Base-by-base conservation (phyloP, 2,113 vertebrate species). In the Peucedramus taeniatus region DNA sequence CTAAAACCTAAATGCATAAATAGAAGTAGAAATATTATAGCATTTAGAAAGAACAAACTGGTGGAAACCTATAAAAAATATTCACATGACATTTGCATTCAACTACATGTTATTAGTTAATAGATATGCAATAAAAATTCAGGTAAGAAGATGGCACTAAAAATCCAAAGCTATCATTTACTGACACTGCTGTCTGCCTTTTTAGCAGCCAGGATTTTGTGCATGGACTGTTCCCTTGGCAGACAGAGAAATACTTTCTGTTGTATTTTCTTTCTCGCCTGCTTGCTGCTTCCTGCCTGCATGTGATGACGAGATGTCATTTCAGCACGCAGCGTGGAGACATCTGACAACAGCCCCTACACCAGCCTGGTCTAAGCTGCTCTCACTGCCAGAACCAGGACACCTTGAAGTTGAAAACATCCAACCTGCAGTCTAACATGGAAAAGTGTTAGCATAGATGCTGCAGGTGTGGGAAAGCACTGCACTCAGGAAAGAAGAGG, bases 221-320 rank as follows among this genome's bases (percentile, higher is more conserved):
- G 4, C 82, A 66, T 77, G 93, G 91, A 79, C 82, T 83, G 68
- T 74, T 96, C 54, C 60, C 56, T 80, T 93, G 90, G 89, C 87
- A 96, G 87, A 31, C 23, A 80, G 68, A 91, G 65, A 72, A 93
- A 88, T 83, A 56, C 47, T 94, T 96, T 90, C 76, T 87, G 70
- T 96, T 96, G 40, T 94, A 88, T 96, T 96, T 96, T 90, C 87
- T 70, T 88, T 94, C 87, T 92, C 2, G 19, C 82, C 75, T 90
- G 30, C 90, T 94, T 76, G 85, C 93, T 95, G 94, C 90, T 95
- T 93, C 94, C 71, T 96, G 85, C 81, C 95, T 95, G 66, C 54
- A n/a, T 90, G 92, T 77, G 87, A 59, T 96, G 96, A 94, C 0
- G 47, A 85, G 90, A 86, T 96, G 89, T 92, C 94, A 96, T 69